Base-by-base conservation (phyloP, 2,888 invertebrate genomes). In the Drosophila yooni region DNA sequence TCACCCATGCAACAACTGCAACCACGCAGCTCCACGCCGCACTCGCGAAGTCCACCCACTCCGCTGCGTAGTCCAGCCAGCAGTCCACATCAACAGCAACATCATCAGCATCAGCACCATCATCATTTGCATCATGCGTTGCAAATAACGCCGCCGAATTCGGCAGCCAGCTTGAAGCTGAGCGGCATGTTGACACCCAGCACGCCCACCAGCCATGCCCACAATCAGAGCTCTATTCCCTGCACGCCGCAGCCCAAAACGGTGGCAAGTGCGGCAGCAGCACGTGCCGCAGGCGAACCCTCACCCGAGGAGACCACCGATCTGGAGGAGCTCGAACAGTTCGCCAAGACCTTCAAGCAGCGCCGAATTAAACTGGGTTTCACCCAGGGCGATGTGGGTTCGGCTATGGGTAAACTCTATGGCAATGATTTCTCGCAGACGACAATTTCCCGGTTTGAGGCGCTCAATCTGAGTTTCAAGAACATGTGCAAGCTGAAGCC, bases 401-500 rank as follows among this genome's bases (percentile, higher is more conserved):
- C 99, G 68, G 99, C 99, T 62, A 98, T 99, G 98, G 99, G 99
- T 78, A 99, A 99, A 93, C 95, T 99, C 57, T 99, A 99, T 93
- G 99, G 99, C 76, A 99, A 99, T 94, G 99, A 99, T 94, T 99
- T 99, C 94, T 99, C 99, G 64, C 99, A 99, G 94, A 99, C 99
- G 71, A 99, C 99, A 78, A 99, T 99, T 92, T 98, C 98, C 74
- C 96, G 99, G 93, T 99, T 99, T 94, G 99, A 99, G 94, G 99
- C 99, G 29, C 94, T 99, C 79, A 99, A 99, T 94, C 95, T 99
- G 80, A 99, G 99, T 92, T 99, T 99, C 94, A 99, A 99, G 94
- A 99, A 99, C 94, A 99, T 99, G 99, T 99, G 99, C 95, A 99
- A 99, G 93, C 94, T 99, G 92, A 99, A 99, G 94, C 99, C 99